Conservation (phyloP, 1,140 invertebrate species). For the Pachypsylla venusta region DNA sequence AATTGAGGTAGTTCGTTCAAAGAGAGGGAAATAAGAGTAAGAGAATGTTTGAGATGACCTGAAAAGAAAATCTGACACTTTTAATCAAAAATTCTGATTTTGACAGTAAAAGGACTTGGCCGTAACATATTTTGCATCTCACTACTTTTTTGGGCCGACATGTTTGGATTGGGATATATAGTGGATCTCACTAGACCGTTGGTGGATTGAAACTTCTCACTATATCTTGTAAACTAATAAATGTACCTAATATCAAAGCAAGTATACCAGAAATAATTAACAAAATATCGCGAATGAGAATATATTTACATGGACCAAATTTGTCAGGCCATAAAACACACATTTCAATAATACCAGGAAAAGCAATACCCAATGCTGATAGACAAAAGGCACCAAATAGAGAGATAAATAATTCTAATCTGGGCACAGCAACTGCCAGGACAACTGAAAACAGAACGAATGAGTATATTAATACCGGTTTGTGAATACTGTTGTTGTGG, state of each 20-base stretch:
- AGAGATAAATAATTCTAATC: conserved; percentile 68
- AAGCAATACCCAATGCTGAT: conserved; percentile 61
- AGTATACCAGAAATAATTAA: conserved; percentile 50
- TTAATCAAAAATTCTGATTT: no score
- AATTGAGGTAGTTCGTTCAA: no score
- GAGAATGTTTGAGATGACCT: no score
- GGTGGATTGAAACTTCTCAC: conserved; percentile 29
- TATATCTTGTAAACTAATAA: conserved; percentile 46
- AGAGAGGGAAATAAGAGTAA: no score
- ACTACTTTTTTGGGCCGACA: no score
- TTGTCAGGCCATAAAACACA: conserved; percentile 40
- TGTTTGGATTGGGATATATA: no score
- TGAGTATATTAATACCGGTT: no score
- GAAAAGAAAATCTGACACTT: no score
- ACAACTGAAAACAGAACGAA: conserved; percentile 40
- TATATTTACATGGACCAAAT: conserved; percentile 31
- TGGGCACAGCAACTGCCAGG: conserved; percentile 54
- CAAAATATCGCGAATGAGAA: conserved; percentile 46
- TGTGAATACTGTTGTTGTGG: no score
- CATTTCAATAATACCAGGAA: conserved; percentile 67
- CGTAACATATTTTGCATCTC: no score
- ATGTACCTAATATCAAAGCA: conserved; percentile 52
- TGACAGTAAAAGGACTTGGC: no score
- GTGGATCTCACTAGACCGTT: no score
- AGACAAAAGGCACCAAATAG: conserved; percentile 67